Percentiles rank a stretch among this genome's conserved stretches.
These are phyloP conservation scores for Urocitellus parryii DNA, from an alignment of 2,113 vertebrate genomes.

Conservation along the genomic window DNA sequence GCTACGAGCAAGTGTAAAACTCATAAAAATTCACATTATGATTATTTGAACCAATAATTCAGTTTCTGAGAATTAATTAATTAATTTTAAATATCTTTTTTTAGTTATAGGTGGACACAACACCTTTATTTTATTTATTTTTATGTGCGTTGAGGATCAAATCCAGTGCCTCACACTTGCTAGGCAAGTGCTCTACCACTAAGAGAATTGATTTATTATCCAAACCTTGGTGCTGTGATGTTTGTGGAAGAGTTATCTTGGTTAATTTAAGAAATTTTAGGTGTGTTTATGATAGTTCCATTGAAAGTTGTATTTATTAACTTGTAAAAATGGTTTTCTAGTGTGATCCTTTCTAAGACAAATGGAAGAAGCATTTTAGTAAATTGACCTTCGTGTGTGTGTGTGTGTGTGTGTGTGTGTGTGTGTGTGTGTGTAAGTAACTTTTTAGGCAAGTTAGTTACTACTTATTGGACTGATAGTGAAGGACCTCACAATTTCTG, in stretches of 20 bases:
- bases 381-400: not conserved
- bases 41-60: conserved; percentile 13
- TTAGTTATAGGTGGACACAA: no score
- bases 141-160: no score
- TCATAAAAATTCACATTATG: not conserved
- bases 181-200: no score
- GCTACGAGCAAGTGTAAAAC: not conserved
- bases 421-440: not conserved
- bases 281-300: not conserved
- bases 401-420: not conserved
- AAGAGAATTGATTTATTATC: not conserved
- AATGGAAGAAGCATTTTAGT: not conserved
- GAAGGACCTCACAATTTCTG: not conserved
- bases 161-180: no score
- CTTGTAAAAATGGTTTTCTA: conserved; percentile 15
- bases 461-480: not conserved
- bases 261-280: conserved; percentile 26
- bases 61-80: not conserved
- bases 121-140: no score
- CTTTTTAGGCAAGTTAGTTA: not conserved
- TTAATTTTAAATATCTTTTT: no score
- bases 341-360: not conserved
- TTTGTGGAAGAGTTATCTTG: not conserved
- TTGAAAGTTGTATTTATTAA: conserved; percentile 27
- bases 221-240: not conserved